These are phyloP conservation scores for Himalopsyche japonica DNA, from an alignment of 2,888 invertebrate species.

Conservation along the genomic window DNA sequence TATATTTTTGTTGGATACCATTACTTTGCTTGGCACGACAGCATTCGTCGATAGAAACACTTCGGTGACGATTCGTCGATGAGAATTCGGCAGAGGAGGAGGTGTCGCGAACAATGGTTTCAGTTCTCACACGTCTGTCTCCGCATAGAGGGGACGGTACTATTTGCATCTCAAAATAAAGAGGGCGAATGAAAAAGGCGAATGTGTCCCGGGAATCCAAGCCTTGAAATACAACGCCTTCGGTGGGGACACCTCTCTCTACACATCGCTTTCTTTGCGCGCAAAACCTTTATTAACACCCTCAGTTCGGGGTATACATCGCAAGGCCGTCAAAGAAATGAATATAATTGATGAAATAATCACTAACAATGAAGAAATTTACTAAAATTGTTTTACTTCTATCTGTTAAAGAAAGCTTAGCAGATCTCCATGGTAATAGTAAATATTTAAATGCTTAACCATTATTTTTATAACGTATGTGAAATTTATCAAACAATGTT, in stretches of 20 bases:
- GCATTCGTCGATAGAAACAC: too few species aligned
- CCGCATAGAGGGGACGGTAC: constrained; percentile 53
- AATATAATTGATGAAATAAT: too few species aligned
- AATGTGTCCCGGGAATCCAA: constrained; percentile 35
- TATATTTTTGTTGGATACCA: too few species aligned
- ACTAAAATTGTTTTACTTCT: too few species aligned
- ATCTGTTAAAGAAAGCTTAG: too few species aligned
- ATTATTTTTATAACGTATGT: too few species aligned
- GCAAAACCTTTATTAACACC: neutral
- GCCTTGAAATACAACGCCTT: neutral
- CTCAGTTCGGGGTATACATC: neutral
- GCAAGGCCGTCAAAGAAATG: too few species aligned
- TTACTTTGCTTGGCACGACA: too few species aligned
- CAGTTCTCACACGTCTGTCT: constrained; percentile 60
- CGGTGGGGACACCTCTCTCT: neutral
- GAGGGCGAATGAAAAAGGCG: constrained; percentile 58
- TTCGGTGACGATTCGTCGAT: neutral
- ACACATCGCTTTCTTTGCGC: neutral
- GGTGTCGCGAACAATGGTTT: constrained; percentile 52
- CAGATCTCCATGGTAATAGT: too few species aligned
- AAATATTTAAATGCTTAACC: too few species aligned
- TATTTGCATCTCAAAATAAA: constrained; percentile 66
- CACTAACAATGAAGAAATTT: too few species aligned
- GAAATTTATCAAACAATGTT: too few species aligned
- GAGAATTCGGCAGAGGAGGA: constrained; percentile 41